phyloP scores from a whole-genome alignment of 1,140 invertebrate genomes.

The Trypoxylus dichotomus region DNA sequence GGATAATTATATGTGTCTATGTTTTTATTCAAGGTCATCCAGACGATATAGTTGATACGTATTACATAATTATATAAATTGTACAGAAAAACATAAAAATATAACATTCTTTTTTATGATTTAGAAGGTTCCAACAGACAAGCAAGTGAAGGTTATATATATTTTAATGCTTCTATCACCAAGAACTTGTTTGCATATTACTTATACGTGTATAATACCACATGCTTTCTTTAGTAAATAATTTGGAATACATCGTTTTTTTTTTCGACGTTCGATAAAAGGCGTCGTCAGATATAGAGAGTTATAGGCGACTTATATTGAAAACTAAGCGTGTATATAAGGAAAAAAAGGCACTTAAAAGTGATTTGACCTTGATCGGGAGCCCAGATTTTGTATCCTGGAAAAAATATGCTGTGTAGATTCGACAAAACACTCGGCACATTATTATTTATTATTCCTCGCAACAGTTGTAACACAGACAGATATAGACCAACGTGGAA shows the following conservation, averaged over 20 bases:
- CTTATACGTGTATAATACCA: background rate
- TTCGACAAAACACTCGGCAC: background rate
- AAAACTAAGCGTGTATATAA: background rate
- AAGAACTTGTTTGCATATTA: background rate
- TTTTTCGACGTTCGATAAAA: too few relatives aligned
- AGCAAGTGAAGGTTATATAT: slow-evolving; percentile 5
- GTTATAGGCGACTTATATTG: background rate
- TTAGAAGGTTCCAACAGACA: slow-evolving; percentile 1
- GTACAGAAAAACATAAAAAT: slow-evolving; percentile 20
- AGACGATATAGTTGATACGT: slow-evolving; percentile 8
- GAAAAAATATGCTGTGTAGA: background rate
- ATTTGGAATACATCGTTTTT: background rate
- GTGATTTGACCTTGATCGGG: background rate
- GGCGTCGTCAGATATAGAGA: too few relatives aligned
- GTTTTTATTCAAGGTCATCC: slow-evolving; percentile 1
- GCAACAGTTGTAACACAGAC: background rate
- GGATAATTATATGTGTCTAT: background rate
- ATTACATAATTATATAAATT: slow-evolving; percentile 22
- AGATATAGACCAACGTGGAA: background rate
- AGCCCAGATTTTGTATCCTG: background rate
- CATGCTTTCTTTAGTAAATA: background rate
- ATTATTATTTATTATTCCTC: background rate
- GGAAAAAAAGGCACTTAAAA: background rate
- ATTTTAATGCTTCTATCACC: background rate
- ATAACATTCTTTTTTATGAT: slow-evolving; percentile 24